Percentiles rank a stretch among this genome's conserved stretches.
Conservation (phyloP, 2,113 vertebrate genomes). For the Jacana jacana region DNA sequence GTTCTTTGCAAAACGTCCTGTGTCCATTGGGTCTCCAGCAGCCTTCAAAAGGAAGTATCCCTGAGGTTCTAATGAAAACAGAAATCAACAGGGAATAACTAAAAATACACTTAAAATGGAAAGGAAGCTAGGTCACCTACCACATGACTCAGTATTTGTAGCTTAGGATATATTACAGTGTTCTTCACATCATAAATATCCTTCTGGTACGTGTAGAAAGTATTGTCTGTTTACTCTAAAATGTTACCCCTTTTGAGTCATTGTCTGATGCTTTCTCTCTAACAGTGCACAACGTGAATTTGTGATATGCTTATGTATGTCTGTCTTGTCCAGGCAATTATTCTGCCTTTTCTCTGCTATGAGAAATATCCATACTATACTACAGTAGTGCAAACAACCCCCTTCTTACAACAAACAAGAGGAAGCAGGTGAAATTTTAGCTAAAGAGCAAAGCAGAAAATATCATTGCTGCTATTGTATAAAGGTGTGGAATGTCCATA, state of each 20-base stretch:
- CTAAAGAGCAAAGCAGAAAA: neutral
- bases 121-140: conserved; percentile 55
- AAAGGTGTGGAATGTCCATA: neutral
- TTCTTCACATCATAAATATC: neutral
- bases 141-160: conserved; percentile 21
- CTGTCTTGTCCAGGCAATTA: neutral
- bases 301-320: neutral
- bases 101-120: conserved; percentile 42
- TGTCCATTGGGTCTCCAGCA: conserved; percentile 26
- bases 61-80: conserved; percentile 68
- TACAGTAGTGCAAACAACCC: neutral
- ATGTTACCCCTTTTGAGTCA: neutral
- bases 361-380: neutral
- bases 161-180: neutral
- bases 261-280: neutral
- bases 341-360: neutral
- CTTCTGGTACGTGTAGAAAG: conserved; percentile 11
- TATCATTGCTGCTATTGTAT: neutral
- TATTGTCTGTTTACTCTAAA: neutral
- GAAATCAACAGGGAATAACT: conserved; percentile 65
- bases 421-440: neutral
- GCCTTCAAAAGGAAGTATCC: conserved; percentile 25
- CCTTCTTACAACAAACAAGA: neutral
- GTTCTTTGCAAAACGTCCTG: conserved; percentile 5
- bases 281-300: neutral